Percentiles rank a stretch among this genome's conserved stretches.
Conservation (phyloP, 2,113 vertebrate species). For the Eretmochelys imbricata region DNA sequence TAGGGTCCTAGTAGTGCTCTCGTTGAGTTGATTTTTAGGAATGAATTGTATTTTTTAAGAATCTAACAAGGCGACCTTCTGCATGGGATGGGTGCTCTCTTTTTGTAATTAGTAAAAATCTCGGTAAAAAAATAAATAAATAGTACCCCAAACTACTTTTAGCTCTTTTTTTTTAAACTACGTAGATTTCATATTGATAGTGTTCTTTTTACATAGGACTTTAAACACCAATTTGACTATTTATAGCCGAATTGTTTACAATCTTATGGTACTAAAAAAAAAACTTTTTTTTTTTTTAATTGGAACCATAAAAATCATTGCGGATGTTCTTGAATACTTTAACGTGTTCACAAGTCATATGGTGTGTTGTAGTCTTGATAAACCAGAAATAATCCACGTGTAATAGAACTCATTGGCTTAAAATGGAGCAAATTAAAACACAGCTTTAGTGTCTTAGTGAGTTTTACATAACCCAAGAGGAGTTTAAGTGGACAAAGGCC, state of each 20-base stretch:
- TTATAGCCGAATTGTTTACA: not conserved
- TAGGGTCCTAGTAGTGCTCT: not conserved
- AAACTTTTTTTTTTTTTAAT: not conserved
- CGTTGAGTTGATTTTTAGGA: not conserved
- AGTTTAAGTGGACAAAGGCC: not conserved
- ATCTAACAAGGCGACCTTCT: not conserved
- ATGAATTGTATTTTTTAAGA: not conserved
- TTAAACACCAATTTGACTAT: not conserved
- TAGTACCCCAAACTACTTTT: not conserved
- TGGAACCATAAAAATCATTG: not conserved
- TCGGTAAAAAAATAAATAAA: not conserved
- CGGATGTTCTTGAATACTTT: not conserved
- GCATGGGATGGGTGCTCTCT: too few relatives aligned
- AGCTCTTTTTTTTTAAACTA: not conserved
- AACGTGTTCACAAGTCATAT: not conserved
- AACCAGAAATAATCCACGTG: not conserved
- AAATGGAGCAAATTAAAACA: not conserved
- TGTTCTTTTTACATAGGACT: not conserved
- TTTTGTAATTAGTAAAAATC: not conserved
- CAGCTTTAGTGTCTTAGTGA: not conserved
- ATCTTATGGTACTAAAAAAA: conserved; percentile 1
- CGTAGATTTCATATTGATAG: not conserved
- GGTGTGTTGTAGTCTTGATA: not conserved
- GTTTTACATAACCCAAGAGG: not conserved
- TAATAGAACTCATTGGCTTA: not conserved